phyloP scores from a whole-genome alignment of 2,113 vertebrate genomes.

The Leptobrachium ailaonicum region DNA sequence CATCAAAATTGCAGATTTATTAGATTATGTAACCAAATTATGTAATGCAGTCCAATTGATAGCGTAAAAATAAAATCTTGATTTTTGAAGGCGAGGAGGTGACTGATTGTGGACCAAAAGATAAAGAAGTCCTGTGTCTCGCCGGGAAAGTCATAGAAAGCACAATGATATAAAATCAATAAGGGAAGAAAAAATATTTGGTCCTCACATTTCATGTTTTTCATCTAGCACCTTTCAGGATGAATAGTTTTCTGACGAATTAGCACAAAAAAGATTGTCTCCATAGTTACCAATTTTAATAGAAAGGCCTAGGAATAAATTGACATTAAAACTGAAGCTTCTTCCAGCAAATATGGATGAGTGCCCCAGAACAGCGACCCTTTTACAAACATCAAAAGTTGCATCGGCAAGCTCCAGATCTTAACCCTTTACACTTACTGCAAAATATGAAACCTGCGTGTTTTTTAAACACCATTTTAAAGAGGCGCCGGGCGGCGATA shows the following conservation, averaged over 20 bases:
- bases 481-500: too few species aligned
- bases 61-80: too few species aligned
- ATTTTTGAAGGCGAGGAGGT: background rate
- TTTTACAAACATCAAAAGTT: slow-evolving; percentile 48
- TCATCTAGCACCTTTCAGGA: slow-evolving; percentile 50
- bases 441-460: slow-evolving; percentile 31
- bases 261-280: slow-evolving; percentile 52
- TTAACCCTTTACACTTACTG: slow-evolving; percentile 42
- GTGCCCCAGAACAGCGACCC: slow-evolving; percentile 38
- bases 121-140: background rate
- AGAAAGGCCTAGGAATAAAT: slow-evolving; percentile 48
- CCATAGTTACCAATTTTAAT: slow-evolving; percentile 50
- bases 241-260: slow-evolving; percentile 50
- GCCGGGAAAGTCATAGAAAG: background rate
- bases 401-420: slow-evolving; percentile 32
- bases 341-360: slow-evolving; percentile 40
- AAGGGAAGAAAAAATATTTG: slow-evolving; percentile 27
- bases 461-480: background rate
- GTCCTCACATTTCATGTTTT: slow-evolving; percentile 40
- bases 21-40: too few species aligned
- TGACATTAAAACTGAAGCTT: slow-evolving; percentile 49
- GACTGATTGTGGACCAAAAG: background rate
- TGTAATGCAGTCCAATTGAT: too few species aligned
- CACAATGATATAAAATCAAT: slow-evolving; percentile 35
- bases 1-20: too few species aligned